Conservation (phyloP, 2,888 invertebrate species). For the Ormyrus thymus region DNA sequence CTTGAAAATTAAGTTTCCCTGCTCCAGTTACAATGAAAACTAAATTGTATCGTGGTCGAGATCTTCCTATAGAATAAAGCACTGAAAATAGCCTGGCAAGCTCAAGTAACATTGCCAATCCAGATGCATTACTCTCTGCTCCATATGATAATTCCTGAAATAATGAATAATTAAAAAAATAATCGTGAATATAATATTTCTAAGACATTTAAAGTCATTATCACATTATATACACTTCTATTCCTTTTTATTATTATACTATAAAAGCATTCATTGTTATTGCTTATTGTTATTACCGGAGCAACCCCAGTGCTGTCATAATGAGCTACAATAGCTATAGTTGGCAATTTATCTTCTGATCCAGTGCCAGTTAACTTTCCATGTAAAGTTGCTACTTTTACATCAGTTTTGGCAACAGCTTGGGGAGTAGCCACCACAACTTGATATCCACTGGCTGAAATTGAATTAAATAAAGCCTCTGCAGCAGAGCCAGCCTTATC, state of each 20-base stretch:
- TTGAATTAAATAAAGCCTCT: conserved; percentile 88
- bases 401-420: conserved; percentile 83
- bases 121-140: conserved; percentile 94
- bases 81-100: conserved; percentile 91
- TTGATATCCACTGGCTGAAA: conserved; percentile 97
- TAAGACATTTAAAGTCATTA: background rate
- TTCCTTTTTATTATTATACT: background rate
- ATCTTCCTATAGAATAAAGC: conserved; percentile 85
- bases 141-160: conserved; percentile 89
- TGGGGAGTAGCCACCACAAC: conserved; percentile 87
- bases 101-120: conserved; percentile 90
- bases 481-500: conserved; percentile 86
- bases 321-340: conserved; percentile 93
- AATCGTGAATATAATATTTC: conserved; percentile 10
- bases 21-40: conserved; percentile 93
- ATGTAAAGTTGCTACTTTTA: conserved; percentile 90
- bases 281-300: conserved; percentile 79
- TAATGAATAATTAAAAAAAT: conserved; percentile 23
- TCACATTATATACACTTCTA: background rate
- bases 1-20: conserved; percentile 95
- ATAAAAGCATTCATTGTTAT: background rate
- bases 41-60: conserved; percentile 85
- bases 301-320: conserved; percentile 93
- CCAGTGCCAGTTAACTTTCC: conserved; percentile 88
- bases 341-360: conserved; percentile 84